Evolutionary conservation across 37 sponge, comb jelly and placozoan genomes (phyloP), one percentile per base, ranked within the genome.

Genomic region (Beroe forskalii): DNA sequence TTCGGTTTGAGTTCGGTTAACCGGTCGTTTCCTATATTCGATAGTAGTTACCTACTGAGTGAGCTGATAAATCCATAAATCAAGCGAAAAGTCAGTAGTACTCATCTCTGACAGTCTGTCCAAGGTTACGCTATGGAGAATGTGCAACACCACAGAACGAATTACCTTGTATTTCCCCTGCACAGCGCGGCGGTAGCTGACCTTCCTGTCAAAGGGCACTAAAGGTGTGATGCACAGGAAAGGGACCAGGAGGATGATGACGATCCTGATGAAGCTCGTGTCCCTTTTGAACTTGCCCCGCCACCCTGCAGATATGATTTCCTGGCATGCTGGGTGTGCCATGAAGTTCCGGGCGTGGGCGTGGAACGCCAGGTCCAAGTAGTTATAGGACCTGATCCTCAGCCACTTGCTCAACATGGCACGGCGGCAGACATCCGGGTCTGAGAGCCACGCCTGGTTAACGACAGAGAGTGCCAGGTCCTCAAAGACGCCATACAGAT

Each of bases 321-420:
- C 75, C 39, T 72, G 75, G 20, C 75, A 72, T 22, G 75, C 75
- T 1, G 75, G 75, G 22, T 72, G 75, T 22, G 75, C 75, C 40
- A 72, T 37, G 22, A 72, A 72, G 9, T 19, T 30, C 9, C 75
- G 38, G 8, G 75, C 75, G 40, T 72, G 75, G 38, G 75, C 75
- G 22, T 72, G 75, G 39, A 72, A 72, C 39, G 75, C 75, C 8
- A 72, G 39, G 20, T 72, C 75, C 40, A 37, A 38, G 75, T 72
- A 72, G 75, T 72, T 72, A 39, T 72, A 72, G 75, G 6, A 8
- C 39, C 14, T 35, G 14, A 72, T 1, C 31, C 75, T 72, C 9
- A 35, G 40, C 75, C 75, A 72, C 40, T 72, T 72, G 75, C 75
- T 72, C 9, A 72, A 39, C 75, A 72, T 72, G 35, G 75, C 75